These are phyloP conservation scores for Phrynosoma platyrhinos DNA, from an alignment of 2,113 vertebrate genomes.

Conservation along the genomic window DNA sequence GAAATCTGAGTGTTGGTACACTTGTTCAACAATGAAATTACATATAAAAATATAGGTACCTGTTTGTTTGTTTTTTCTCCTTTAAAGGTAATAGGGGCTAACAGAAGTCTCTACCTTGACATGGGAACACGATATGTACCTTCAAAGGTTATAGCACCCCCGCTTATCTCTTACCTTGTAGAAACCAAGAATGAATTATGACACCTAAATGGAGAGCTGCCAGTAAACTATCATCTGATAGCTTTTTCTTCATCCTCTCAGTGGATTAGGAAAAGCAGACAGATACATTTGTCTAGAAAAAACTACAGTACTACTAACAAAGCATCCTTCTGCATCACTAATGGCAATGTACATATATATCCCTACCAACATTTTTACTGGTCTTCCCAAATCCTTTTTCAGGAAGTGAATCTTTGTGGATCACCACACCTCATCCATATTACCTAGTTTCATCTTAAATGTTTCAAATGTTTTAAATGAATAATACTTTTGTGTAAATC, in stretches of 20 bases:
- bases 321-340: background rate
- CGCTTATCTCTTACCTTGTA: background rate
- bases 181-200: background rate
- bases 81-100: background rate
- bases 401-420: background rate
- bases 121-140: background rate
- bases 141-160: background rate
- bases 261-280: background rate
- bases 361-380: background rate
- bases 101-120: background rate
- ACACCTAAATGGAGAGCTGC: background rate
- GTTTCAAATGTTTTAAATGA: slow-evolving; percentile 19
- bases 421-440: background rate
- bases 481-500: background rate
- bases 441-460: background rate
- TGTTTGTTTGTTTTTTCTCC: background rate
- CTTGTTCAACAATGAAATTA: background rate
- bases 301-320: too few species aligned
- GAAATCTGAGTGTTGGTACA: background rate
- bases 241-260: background rate
- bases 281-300: background rate
- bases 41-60: background rate
- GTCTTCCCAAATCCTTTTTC: background rate
- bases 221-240: background rate
- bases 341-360: background rate